Conservation (phyloP, 2,888 invertebrate genomes). For the Xanthorhoe spadicearia region DNA sequence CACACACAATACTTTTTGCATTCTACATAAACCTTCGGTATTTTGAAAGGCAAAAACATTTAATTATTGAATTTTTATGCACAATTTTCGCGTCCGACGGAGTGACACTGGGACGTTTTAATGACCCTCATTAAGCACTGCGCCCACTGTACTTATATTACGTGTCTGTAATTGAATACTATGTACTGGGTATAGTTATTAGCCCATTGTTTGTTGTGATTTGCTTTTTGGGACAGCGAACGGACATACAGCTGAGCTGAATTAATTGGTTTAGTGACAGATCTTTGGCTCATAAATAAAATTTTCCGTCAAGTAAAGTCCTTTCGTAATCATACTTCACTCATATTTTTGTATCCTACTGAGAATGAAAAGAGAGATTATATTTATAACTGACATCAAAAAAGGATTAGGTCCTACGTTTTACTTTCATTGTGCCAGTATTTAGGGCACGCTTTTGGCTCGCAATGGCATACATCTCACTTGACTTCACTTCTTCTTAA, state of each 20-base stretch:
- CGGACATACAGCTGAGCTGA: constrained; percentile 5
- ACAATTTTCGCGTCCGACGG: constrained; percentile 29
- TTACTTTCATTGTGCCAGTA: no score
- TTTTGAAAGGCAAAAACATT: constrained; percentile 18
- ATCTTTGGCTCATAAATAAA: no score
- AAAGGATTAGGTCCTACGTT: no score
- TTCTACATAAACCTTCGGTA: background rate
- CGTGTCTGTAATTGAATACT: constrained; percentile 22
- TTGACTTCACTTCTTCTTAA: no score
- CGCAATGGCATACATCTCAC: no score
- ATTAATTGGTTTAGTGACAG: no score
- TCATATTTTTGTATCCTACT: no score
- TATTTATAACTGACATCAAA: no score
- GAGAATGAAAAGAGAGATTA: no score
- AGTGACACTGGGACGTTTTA: constrained; percentile 20
- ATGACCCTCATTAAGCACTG: constrained; percentile 24
- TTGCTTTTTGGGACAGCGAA: constrained; percentile 16
- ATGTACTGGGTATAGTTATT: constrained; percentile 21
- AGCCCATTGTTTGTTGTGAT: constrained; percentile 27
- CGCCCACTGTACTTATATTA: constrained; percentile 2
- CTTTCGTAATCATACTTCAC: no score
- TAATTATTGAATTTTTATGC: constrained; percentile 24
- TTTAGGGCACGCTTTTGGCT: no score
- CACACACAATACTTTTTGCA: background rate
- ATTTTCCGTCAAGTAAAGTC: no score